Evolutionary conservation across 2,113 vertebrate species (phyloP).

Genomic region (Tachysurus vachellii): DNA sequence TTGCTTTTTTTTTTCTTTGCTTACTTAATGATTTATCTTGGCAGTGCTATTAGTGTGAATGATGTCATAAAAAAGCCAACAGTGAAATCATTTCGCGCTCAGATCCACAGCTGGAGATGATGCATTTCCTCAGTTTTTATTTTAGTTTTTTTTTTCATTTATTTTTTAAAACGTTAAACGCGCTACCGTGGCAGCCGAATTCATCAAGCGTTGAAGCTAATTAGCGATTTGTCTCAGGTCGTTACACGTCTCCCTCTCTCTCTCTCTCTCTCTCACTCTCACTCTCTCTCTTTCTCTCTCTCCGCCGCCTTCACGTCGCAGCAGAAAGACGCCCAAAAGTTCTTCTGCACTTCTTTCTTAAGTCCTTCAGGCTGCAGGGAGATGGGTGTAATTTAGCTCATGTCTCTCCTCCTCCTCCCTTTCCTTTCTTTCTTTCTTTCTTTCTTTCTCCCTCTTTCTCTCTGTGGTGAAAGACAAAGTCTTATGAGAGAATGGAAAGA

Average conservation of each 20-base stretch:
- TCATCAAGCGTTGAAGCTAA: constrained; percentile 51
- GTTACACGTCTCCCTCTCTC: constrained; percentile 21
- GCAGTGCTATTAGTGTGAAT: background rate
- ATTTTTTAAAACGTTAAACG: constrained; percentile 46
- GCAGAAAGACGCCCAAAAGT: constrained; percentile 48
- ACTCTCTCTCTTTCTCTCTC: constrained; percentile 22
- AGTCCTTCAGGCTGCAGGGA: constrained; percentile 64
- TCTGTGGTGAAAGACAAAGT: constrained; percentile 70
- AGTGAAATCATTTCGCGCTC: background rate
- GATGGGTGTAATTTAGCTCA: constrained; percentile 69
- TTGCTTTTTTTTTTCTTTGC: background rate
- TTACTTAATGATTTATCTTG: background rate
- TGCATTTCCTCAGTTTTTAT: constrained; percentile 29
- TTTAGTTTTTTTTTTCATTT: background rate
- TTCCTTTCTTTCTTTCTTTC: constrained; percentile 34
- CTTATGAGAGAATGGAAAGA: constrained; percentile 79
- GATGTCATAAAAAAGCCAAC: constrained; percentile 8
- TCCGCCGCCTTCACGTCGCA: constrained; percentile 49
- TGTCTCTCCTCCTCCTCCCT: constrained; percentile 50
- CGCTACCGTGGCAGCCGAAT: constrained; percentile 39
- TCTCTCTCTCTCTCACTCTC: constrained; percentile 17
- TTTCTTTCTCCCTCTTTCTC: constrained; percentile 24
- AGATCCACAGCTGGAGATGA: constrained; percentile 28
- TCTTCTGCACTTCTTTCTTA: constrained; percentile 50
- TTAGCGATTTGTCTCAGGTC: constrained; percentile 54